Base-by-base conservation (phyloP, 2,113 vertebrate species). In the Sceloporus undulatus region DNA sequence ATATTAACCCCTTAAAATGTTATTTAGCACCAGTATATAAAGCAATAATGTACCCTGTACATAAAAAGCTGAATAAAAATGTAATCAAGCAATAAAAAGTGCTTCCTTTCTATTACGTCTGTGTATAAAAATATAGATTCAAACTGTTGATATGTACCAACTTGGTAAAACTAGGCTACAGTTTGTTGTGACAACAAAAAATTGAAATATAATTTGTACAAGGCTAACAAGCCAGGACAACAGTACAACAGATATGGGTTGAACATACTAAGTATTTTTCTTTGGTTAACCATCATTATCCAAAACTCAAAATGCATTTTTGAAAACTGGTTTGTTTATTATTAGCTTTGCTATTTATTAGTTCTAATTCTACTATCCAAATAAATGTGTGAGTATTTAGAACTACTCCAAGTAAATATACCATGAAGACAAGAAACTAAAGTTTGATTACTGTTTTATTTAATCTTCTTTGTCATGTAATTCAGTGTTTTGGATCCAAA, bases 181-280 rank as follows among this genome's bases (percentile, higher is more conserved):
- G 79, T 68, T 70, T 94, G 92, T 94, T 96, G 94, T 92, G 94
- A 94, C 93, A 96, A 95, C 93, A 95, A 3, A 23, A 25, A 88
- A 74, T 89, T 85, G 10, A 88, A 90, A 81, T 89, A 91, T 91
- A 91, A 92, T 92, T 92, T 95, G 91, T 84, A 82, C 84, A 89
- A 91, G 86, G 90, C 77, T 90, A 95, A 91, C 92, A 90, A 91
- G 89, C 79, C 82, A 91, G 82, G 66, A 91, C 14, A 91, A 91
- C 93, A 89, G 90, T 82, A 84, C 71, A 94, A 86, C 90, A 91
- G 87, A 93, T 76, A 90, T 83, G 93, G 94, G 89, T 94, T 91
- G 90, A 94, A 91, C 88, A 38, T 25, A 87, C 0, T 7, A 0
- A 92, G 92, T 88, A 85, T 48, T 34, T 16, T 54, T 79, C 79